Evolutionary conservation across 2,113 vertebrate species (phyloP).

Genomic region (Sciurus niger): DNA sequence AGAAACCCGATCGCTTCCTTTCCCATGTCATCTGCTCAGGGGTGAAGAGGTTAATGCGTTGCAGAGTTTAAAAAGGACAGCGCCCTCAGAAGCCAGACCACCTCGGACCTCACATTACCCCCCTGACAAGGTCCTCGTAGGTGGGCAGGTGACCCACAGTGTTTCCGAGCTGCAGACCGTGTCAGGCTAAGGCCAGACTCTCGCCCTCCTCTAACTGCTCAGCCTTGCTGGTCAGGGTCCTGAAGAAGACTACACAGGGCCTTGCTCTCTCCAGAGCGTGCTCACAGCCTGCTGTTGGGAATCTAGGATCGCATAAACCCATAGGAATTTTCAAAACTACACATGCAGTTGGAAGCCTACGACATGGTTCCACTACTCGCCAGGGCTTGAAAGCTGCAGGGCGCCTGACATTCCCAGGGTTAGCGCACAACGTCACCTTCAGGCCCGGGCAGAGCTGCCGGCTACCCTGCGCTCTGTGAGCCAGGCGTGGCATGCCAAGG

Average conservation of each 20-base stretch:
- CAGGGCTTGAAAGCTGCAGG: background rate
- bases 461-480: background rate
- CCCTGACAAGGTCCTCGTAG: background rate
- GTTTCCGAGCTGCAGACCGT: background rate
- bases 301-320: background rate
- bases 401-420: background rate
- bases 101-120: background rate
- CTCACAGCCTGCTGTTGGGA: background rate
- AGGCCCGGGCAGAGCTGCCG: background rate
- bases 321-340: background rate
- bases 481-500: no score
- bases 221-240: background rate
- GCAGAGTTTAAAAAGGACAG: constrained; percentile 50
- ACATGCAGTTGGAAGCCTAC: background rate
- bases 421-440: background rate
- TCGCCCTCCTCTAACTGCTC: background rate
- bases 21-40: constrained; percentile 34
- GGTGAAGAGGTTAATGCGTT: constrained; percentile 40
- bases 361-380: background rate
- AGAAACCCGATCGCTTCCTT: constrained; percentile 57
- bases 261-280: background rate
- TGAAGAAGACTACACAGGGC: background rate
- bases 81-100: background rate
- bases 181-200: background rate
- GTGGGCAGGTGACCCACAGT: background rate